Evolutionary conservation across 37 sponge, comb jelly and placozoan species (phyloP), one percentile per base, ranked within the genome.

Genomic region (Spongia lamella): DNA sequence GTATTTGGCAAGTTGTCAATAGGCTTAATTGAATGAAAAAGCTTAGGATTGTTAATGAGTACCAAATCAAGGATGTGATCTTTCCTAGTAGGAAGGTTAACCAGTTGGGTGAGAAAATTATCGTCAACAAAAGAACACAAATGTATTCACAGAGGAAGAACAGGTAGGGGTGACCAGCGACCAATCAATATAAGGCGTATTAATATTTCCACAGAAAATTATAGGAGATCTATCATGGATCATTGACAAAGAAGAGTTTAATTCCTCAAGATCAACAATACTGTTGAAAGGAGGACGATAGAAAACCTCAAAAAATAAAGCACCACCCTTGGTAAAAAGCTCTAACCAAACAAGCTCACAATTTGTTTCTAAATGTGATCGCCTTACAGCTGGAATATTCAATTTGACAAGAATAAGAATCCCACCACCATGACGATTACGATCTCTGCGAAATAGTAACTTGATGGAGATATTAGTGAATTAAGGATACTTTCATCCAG

Each of bases 291-390:
- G 63, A 33, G 74, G 77, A 25, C 38, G 13, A 52, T 76, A 76
- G 52, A 76, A 76, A 27, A 62, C 51, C 20, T 64, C 77, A 27
- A 76, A 15, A 7, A 62, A 64, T 3, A 43, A 6, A 3, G 19
- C 50, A 14, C 19, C 3, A 5, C 27, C 7, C 3, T 37, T 4
- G 7, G 9, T 6, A 50, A 9, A 5, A 5, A 61, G 7, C 32
- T 76, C 77, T n/a, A 76, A 14, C 77, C 77, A 76, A 50, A 76
- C 17, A 20, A 76, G 77, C 62, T 76, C 64, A 61, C 77, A 59
- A 17, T 56, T 39, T 26, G 26, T 53, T 9, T 70, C 72, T 24
- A 70, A 55, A 33, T 70, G 55, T 7, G 9, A 30, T 25, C 72
- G 7, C 53, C 72, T 54, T 16, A 66, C n/a, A 11, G 67, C 16